A percentile compares a stretch with the other conserved stretches of the same genome.
Conservation (phyloP, 1,140 invertebrate genomes). For the Coenobita brevimanus region DNA sequence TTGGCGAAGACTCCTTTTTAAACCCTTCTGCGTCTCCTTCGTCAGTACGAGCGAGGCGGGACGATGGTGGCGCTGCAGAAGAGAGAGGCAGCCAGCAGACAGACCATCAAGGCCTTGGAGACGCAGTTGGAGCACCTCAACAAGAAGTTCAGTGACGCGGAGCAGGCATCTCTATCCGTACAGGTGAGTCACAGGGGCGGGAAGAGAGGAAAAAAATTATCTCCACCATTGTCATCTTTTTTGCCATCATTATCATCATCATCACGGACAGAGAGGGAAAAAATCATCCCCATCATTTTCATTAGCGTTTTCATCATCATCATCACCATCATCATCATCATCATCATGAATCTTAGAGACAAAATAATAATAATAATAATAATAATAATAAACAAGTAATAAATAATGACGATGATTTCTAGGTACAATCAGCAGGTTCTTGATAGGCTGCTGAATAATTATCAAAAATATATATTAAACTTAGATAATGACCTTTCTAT, state of each 20-base stretch:
- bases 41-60: constrained; percentile 37
- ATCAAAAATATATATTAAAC: too few relatives aligned
- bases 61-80: constrained; percentile 36
- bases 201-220: neutral
- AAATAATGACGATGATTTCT: too few relatives aligned
- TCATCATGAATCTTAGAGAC: too few relatives aligned
- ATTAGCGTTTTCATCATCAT: neutral
- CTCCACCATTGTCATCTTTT: neutral
- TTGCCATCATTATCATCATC: too few relatives aligned
- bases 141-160: constrained; percentile 7
- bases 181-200: neutral
- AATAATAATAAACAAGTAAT: too few relatives aligned
- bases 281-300: neutral
- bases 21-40: neutral
- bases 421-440: too few relatives aligned
- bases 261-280: neutral
- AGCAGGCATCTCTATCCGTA: constrained; percentile 10
- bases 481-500: too few relatives aligned
- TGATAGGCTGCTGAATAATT: too few relatives aligned
- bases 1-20: neutral
- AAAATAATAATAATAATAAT: too few relatives aligned
- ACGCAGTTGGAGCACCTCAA: constrained; percentile 25
- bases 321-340: too few relatives aligned
- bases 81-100: constrained; percentile 24
- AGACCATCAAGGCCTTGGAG: constrained; percentile 33